Conservation (phyloP, 2,888 invertebrate species). For the Osmoderma eremita region DNA sequence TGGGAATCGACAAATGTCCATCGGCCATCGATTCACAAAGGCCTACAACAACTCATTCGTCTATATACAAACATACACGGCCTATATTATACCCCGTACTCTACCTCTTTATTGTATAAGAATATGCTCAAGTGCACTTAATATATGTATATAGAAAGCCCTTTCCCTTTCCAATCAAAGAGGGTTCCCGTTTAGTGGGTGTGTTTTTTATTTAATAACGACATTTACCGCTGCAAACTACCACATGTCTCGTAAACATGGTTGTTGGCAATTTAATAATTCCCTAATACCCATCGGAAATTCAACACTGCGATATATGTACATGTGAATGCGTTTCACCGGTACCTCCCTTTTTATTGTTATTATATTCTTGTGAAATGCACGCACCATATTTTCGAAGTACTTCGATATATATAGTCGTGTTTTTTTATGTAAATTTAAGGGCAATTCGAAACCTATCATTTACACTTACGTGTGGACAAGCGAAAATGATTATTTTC, state of each 20-base stretch:
- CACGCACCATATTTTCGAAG: too few species aligned
- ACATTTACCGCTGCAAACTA: slow-evolving; percentile 10
- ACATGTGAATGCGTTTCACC: too few species aligned
- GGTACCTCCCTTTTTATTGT: too few species aligned
- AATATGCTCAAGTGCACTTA: slow-evolving; percentile 27
- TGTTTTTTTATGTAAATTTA: too few species aligned
- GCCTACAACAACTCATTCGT: too few species aligned
- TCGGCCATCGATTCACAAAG: too few species aligned
- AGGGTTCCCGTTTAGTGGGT: slow-evolving; percentile 36
- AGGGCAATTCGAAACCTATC: too few species aligned
- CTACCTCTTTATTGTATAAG: slow-evolving; percentile 11
- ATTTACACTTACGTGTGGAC: too few species aligned
- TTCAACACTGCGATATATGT: neutral
- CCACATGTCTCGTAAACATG: neutral
- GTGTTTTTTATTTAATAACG: slow-evolving; percentile 33
- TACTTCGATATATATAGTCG: too few species aligned
- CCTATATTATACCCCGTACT: neutral
- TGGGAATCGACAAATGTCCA: neutral
- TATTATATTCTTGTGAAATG: too few species aligned
- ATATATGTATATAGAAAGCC: slow-evolving; percentile 14
- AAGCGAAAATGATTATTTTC: too few species aligned
- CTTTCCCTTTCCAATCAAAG: slow-evolving; percentile 37
- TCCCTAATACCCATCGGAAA: slow-evolving; percentile 15
- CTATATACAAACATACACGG: too few species aligned
- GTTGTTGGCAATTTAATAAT: slow-evolving; percentile 17